Conservation (phyloP, 2,113 vertebrate species). For the Okapia johnstoni region DNA sequence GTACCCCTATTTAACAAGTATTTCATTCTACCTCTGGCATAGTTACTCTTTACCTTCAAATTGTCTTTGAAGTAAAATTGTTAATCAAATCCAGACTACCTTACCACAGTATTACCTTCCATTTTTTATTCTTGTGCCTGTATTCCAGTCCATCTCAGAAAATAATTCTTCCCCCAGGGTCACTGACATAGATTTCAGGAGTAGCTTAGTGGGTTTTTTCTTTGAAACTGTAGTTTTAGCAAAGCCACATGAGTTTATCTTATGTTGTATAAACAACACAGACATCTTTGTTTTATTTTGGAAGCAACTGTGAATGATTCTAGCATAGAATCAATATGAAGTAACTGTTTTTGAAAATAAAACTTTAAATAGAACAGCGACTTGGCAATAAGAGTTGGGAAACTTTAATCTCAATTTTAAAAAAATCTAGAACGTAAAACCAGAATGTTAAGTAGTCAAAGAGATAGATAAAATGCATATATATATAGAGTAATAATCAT, state of each 20-base stretch:
- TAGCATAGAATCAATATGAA: conserved; percentile 51
- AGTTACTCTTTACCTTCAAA: neutral
- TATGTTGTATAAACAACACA: neutral
- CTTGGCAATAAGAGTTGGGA: conserved; percentile 6
- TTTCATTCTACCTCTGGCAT: neutral
- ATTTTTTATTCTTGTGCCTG: neutral
- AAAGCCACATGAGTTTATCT: conserved; percentile 28
- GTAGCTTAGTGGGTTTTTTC: neutral
- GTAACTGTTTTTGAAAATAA: conserved; percentile 48
- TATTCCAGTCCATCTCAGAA: neutral
- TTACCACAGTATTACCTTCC: neutral
- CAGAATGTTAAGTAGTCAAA: conserved; percentile 13
- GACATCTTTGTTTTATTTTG: conserved; percentile 33
- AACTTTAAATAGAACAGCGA: conserved; percentile 44
- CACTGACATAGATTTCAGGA: neutral
- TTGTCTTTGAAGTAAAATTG: neutral
- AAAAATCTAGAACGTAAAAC: conserved; percentile 16
- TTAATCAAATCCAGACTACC: neutral
- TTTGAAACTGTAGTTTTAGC: conserved; percentile 10
- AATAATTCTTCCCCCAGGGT: neutral
- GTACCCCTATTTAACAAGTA: neutral
- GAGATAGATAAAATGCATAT: neutral
- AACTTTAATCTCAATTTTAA: conserved; percentile 6
- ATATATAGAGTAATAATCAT: neutral
- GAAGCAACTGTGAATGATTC: conserved; percentile 40